phyloP scores from a whole-genome alignment of 23 tunicate species.

The Clavelina lepadiformis region DNA sequence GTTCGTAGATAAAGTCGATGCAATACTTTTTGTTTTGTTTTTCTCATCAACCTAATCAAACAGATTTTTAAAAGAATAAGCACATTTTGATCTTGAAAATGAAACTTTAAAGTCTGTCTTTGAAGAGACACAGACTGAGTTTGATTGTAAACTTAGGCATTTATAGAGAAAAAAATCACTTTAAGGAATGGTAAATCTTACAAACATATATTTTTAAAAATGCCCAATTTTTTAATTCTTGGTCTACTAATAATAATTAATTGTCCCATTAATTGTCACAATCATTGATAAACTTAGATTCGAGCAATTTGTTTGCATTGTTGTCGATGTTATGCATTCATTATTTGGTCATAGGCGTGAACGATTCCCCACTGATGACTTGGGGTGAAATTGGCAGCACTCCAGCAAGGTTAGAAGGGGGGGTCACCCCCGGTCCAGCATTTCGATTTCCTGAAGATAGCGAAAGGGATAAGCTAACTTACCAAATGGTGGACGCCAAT shows the following conservation, averaged over 20 bases:
- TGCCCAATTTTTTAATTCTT: not conserved
- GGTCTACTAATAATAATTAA: not conserved
- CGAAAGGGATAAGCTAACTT: constrained; percentile 56
- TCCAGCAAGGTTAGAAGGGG: constrained; percentile 51
- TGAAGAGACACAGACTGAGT: too few relatives aligned
- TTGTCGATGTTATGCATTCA: not conserved
- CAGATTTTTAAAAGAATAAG: too few relatives aligned
- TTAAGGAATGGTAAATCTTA: too few relatives aligned
- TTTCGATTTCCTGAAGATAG: constrained; percentile 89
- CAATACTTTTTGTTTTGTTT: too few relatives aligned
- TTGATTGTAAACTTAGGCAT: too few relatives aligned
- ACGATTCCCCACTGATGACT: constrained; percentile 84
- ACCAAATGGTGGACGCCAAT: constrained; percentile 77
- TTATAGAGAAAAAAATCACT: too few relatives aligned
- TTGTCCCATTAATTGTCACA: not conserved
- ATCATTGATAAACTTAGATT: not conserved
- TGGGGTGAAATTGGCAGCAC: constrained; percentile 85
- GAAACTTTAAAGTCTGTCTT: too few relatives aligned
- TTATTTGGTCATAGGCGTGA: constrained; percentile 42
- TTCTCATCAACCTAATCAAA: too few relatives aligned
- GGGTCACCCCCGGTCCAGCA: constrained; percentile 80
- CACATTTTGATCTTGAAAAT: too few relatives aligned
- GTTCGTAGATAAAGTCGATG: too few relatives aligned
- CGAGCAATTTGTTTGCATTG: too few relatives aligned
- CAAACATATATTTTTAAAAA: too few relatives aligned